Evolutionary conservation across 1,140 invertebrate genomes (phyloP), one percentile per base, ranked within the genome.

Genomic region (Zaprionus tsacasi): DNA sequence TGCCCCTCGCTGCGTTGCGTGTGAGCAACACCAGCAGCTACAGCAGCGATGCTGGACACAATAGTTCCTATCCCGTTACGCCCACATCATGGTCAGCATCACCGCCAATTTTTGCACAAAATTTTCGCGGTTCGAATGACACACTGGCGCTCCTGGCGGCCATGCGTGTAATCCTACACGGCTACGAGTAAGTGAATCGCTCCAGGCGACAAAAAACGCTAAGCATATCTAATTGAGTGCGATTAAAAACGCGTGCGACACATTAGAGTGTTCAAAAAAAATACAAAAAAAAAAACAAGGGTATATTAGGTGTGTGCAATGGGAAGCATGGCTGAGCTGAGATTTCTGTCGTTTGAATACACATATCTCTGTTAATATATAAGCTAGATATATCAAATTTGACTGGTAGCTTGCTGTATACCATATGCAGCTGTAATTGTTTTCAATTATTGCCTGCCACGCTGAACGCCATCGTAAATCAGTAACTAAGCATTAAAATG

Each of bases 21-120:
- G 57, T 66, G 59, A 63, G 65, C 59, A 61, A 57, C 13, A 36
- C 38, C 52, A 57, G 60, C 69, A 30, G 48, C 48, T 35, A 43
- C 70, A 54, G 64, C 73, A 56, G 36, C 48, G 6, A 2, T 12
- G 38, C 17, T 30, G 63, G 40, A 45, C 56, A 57, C 72, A 45
- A 60, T 33, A 11, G 36, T 27, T 36, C 38, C 61, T 81, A 88
- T 57, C 83, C 83, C 3, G 83, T 70, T 36, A 88, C 85, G 71
- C 85, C 85, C 75, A 81, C 76, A 45, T 90, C 90, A 33, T 85
- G 86, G 86, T 68, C 85, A 25, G 70, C 67, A 13, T 82, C 78
- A 6, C 86, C 82, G 56, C 87, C 86, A 15, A 75, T 60, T 30
- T 91, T 89, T 55, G 56, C 40, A 6, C 27, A 30, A 6, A 50